Conservation (phyloP, 2,797 vertebrate genomes). For the Spinus olivaceus region DNA sequence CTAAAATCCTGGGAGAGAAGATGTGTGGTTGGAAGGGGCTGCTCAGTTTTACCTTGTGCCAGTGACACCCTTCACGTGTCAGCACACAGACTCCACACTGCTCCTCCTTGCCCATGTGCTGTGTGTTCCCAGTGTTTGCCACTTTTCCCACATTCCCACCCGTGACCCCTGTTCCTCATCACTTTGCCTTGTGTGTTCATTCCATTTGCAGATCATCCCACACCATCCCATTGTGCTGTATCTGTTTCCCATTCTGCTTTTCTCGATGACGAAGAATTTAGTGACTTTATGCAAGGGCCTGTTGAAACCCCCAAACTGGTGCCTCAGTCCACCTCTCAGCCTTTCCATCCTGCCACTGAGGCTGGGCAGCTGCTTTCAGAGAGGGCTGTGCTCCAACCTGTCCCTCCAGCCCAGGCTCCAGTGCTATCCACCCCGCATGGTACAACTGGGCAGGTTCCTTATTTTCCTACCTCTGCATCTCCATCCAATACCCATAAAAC, state of each 20-base stretch:
- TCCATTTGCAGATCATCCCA: conserved; percentile 93
- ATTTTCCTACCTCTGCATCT: conserved; percentile 70
- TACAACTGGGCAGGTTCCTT: conserved; percentile 67
- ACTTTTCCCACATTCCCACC: background rate
- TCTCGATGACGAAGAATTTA: conserved; percentile 92
- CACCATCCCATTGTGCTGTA: conserved; percentile 89
- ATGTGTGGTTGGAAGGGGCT: background rate
- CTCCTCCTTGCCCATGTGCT: background rate
- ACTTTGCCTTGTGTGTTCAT: conserved; percentile 75
- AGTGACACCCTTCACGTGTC: background rate
- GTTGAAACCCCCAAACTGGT: conserved; percentile 74
- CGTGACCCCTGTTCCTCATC: conserved; percentile 22
- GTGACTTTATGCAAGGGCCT: conserved; percentile 96
- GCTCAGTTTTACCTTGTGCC: background rate
- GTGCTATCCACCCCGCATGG: conserved; percentile 71
- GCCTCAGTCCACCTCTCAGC: conserved; percentile 75
- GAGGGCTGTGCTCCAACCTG: conserved; percentile 83
- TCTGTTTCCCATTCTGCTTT: conserved; percentile 83
- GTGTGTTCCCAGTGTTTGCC: background rate
- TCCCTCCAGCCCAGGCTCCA: conserved; percentile 84
- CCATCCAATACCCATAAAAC: conserved; percentile 70
- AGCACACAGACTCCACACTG: background rate
- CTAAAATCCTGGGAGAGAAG: background rate
- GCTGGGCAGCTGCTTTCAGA: conserved; percentile 74
- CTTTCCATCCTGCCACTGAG: conserved; percentile 73